Conservation (phyloP, 2,797 vertebrate genomes). For the Sylvia borin region DNA sequence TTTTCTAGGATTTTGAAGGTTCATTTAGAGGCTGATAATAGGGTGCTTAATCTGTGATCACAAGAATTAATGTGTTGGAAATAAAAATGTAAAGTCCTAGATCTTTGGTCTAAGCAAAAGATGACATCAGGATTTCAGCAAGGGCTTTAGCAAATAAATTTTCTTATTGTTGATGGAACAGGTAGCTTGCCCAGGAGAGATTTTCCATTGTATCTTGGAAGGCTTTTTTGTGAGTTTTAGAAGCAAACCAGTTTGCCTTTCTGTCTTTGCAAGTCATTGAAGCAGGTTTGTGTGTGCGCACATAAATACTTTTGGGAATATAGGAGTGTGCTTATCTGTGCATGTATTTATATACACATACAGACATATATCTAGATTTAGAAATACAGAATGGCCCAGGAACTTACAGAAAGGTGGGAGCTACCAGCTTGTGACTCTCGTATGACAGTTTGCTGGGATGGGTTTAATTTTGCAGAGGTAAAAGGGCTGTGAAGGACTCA, state of each 20-base stretch:
- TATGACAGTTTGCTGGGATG: not conserved
- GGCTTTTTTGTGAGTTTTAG: not conserved
- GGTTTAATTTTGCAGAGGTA: not conserved
- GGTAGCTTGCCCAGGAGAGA: not conserved
- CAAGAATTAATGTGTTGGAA: not conserved
- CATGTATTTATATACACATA: not conserved
- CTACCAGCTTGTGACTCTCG: not conserved
- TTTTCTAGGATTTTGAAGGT: not conserved
- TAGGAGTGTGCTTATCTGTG: not conserved
- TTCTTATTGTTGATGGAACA: not conserved
- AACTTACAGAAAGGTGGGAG: not conserved
- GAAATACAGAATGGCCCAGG: not conserved
- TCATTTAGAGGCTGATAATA: not conserved
- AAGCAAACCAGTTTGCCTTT: not conserved
- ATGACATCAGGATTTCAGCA: not conserved
- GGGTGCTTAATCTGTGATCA: not conserved
- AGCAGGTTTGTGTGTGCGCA: not conserved
- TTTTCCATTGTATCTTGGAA: not conserved
- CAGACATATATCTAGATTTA: fast-evolving
- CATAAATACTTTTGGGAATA: fast-evolving
- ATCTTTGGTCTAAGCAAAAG: not conserved
- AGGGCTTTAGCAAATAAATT: not conserved
- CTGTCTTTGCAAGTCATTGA: not conserved
- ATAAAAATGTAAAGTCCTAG: not conserved
- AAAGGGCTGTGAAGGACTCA: not conserved